Conservation (phyloP, 1,140 invertebrate species). For the Habropoda laboriosa region DNA sequence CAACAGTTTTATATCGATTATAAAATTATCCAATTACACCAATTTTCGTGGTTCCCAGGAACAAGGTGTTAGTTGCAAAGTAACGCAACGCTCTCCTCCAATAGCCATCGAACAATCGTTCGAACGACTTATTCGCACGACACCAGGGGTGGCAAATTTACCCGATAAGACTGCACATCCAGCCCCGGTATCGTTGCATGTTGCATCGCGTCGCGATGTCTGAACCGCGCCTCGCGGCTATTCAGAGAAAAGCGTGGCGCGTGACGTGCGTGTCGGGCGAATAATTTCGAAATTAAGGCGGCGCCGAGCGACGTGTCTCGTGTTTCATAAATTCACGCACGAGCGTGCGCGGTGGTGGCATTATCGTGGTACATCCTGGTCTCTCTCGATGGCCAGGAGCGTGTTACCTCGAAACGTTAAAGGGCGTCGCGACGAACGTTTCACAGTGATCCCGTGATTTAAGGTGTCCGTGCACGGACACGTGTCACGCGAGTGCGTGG, state of each 20-base stretch:
- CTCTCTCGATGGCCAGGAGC: background rate
- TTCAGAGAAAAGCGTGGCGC: background rate
- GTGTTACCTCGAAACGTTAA: background rate
- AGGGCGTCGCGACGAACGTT: slow-evolving; percentile 36
- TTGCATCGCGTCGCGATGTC: background rate
- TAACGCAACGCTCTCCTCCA: background rate
- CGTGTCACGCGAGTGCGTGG: slow-evolving; percentile 48
- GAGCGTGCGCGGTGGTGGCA: background rate
- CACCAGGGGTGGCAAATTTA: slow-evolving; percentile 8
- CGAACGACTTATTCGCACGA: slow-evolving; percentile 16
- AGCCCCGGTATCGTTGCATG: slow-evolving; percentile 1
- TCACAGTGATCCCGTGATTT: slow-evolving; percentile 43
- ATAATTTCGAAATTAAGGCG: slow-evolving; percentile 50
- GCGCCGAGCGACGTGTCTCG: background rate
- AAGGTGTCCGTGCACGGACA: slow-evolving; percentile 33
- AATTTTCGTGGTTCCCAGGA: background rate
- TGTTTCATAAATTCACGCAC: slow-evolving; percentile 32
- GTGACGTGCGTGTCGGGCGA: slow-evolving; percentile 25
- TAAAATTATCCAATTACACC: too few species aligned
- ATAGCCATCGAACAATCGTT: slow-evolving; percentile 1
- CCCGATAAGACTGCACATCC: slow-evolving; percentile 19
- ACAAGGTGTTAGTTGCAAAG: slow-evolving; percentile 6
- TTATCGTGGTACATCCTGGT: slow-evolving; percentile 14
- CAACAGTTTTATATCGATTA: too few species aligned
- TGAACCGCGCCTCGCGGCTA: background rate